These are phyloP conservation scores for Chaetodon trifascialis DNA, from an alignment of 2,113 vertebrate genomes.

Conservation along the genomic window DNA sequence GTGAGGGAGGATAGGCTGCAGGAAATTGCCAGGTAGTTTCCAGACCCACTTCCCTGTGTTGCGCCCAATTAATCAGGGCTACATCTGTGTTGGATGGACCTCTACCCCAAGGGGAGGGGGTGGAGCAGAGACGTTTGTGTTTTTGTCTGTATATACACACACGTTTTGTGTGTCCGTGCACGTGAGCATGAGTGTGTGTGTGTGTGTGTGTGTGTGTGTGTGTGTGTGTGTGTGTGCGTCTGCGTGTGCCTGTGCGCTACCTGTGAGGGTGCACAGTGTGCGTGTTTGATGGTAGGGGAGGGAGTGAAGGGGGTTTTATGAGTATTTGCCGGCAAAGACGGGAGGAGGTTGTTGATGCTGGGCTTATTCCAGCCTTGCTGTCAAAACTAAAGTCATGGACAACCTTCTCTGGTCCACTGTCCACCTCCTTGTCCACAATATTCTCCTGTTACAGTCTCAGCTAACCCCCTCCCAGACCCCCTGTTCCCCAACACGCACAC, in stretches of 20 bases:
- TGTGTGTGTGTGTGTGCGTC: neutral
- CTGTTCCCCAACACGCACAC: neutral
- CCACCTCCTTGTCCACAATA: slow-evolving; percentile 32
- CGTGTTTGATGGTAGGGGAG: slow-evolving; percentile 11
- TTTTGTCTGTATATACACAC: slow-evolving; percentile 60
- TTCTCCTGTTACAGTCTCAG: slow-evolving; percentile 43
- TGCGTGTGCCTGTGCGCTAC: too few relatives aligned
- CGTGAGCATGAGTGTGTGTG: slow-evolving; percentile 14
- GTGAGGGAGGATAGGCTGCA: slow-evolving; percentile 70
- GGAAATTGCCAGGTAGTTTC: slow-evolving; percentile 88
- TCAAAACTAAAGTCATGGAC: slow-evolving; percentile 41
- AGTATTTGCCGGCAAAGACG: slow-evolving; percentile 45
- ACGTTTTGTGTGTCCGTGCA: slow-evolving; percentile 35
- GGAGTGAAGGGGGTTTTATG: slow-evolving; percentile 20
- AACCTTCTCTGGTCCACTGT: slow-evolving; percentile 41
- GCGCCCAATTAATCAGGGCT: slow-evolving; percentile 88
- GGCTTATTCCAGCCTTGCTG: slow-evolving; percentile 52
- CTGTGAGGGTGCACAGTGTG: slow-evolving; percentile 48
- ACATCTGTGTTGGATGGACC: slow-evolving; percentile 86
- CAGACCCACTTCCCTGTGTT: slow-evolving; percentile 87
- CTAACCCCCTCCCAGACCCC: neutral
- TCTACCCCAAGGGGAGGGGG: slow-evolving; percentile 69
- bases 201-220: slow-evolving; percentile 3
- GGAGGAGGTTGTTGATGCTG: slow-evolving; percentile 47
- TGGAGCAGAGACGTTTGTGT: slow-evolving; percentile 53